Conservation (phyloP, 1,140 invertebrate species). For the Zaprionus africanus region DNA sequence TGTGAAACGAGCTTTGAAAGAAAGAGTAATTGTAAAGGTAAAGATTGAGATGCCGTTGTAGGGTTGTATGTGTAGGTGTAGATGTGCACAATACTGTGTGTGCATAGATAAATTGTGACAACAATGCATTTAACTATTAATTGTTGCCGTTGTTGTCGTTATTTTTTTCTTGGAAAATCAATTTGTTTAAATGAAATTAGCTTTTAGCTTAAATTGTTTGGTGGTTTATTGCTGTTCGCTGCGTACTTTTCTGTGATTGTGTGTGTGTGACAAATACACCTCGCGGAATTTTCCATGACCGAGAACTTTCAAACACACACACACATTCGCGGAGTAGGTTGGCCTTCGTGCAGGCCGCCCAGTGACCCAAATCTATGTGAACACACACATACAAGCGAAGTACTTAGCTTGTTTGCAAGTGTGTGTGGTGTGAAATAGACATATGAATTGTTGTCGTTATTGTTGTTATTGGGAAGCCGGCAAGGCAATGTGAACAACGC, state of each 20-base stretch:
- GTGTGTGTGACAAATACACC: background rate
- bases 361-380: conserved; percentile 54
- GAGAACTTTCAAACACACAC: conserved; percentile 4
- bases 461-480: conserved; percentile 30
- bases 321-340: background rate
- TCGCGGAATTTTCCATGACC: conserved; percentile 44
- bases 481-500: conserved; percentile 17
- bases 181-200: conserved; percentile 8
- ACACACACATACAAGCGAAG: conserved; percentile 10
- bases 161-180: background rate
- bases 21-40: conserved; percentile 25
- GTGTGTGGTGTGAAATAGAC: conserved; percentile 6
- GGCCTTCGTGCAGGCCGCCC: conserved; percentile 33
- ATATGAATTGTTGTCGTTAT: conserved; percentile 13
- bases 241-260: background rate
- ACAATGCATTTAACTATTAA: conserved; percentile 13
- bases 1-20: conserved; percentile 14
- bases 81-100: background rate
- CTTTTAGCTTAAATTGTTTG: background rate
- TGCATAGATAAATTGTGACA: conserved; percentile 17
- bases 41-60: conserved; percentile 8
- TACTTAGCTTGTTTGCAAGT: background rate
- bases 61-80: background rate
- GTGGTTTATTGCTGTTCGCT: background rate
- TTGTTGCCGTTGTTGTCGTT: background rate